These are phyloP conservation scores for Polypterus senegalus DNA, from an alignment of 2,113 vertebrate species.

Conservation along the genomic window DNA sequence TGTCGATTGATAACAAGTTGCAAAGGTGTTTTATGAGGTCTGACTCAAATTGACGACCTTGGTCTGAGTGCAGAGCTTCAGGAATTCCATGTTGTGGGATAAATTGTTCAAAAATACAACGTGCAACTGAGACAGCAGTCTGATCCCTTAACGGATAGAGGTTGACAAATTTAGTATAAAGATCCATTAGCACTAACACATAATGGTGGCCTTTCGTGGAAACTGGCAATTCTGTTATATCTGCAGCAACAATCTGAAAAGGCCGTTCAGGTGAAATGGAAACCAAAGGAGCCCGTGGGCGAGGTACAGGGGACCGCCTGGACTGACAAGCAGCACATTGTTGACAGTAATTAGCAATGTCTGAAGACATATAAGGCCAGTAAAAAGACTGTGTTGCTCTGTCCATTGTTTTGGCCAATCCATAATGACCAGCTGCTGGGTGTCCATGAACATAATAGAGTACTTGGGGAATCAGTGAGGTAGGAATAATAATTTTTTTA, in stretches of 20 bases:
- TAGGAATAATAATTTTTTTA: constrained; percentile 4
- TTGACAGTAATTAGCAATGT: constrained; percentile 9
- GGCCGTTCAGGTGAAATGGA: constrained; percentile 10
- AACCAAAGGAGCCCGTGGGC: constrained; percentile 12
- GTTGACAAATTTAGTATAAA: constrained; percentile 11
- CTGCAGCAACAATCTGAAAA: constrained; percentile 18
- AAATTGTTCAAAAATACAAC: constrained; percentile 6
- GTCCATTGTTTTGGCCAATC: constrained; percentile 4
- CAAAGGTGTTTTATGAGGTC: constrained; percentile 13
- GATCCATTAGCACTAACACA: constrained; percentile 16
- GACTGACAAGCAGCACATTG: constrained; percentile 13
- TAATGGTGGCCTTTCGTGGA: constrained; percentile 7
- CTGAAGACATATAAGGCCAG: constrained; percentile 15
- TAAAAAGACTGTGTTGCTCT: constrained; percentile 6
- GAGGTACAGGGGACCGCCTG: constrained; percentile 6
- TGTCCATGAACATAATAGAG: constrained; percentile 4
- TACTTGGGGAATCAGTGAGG: not conserved
- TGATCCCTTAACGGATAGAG: constrained; percentile 1
- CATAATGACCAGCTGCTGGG: constrained; percentile 3
- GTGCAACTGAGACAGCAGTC: not conserved
- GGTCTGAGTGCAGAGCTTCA: constrained; percentile 1
- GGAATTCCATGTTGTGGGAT: constrained; percentile 6
- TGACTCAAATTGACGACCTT: constrained; percentile 1
- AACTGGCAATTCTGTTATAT: constrained; percentile 9
- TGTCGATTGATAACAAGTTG: not conserved